phyloP scores from a whole-genome alignment of 2,888 invertebrate species.

The Epiblema foenella region DNA sequence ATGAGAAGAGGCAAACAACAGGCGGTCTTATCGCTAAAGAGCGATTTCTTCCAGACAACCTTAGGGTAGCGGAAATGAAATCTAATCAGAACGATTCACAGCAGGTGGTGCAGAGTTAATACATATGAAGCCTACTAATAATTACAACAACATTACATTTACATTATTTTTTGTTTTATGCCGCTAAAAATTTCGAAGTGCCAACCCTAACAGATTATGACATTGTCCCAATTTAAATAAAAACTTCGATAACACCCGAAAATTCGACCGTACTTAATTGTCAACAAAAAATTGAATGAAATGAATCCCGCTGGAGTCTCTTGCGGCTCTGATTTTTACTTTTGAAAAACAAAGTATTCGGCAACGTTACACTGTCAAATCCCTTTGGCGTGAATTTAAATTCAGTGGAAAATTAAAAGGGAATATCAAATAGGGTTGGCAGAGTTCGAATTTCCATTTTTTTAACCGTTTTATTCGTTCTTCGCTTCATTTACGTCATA shows the following conservation, averaged over 20 bases:
- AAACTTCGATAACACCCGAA: constrained; percentile 8
- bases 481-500: neutral
- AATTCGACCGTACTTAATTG: constrained; percentile 9
- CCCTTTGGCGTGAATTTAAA: constrained; percentile 30
- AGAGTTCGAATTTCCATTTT: neutral
- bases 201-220: constrained; percentile 1
- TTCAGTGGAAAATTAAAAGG: constrained; percentile 38
- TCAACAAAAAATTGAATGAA: constrained; percentile 40
- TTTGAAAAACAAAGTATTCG: constrained; percentile 30
- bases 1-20: no score
- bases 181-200: neutral
- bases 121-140: no score
- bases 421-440: constrained; percentile 35
- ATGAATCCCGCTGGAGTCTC: constrained; percentile 32
- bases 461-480: neutral
- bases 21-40: no score
- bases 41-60: no score
- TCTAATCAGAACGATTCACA: no score
- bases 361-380: constrained; percentile 22
- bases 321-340: constrained; percentile 16
- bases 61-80: no score
- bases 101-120: no score
- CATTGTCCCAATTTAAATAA: neutral
- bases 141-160: no score
- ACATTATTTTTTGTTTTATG: no score